Conservation (phyloP, 2,113 vertebrate genomes). For the Muntiacus muntjak region DNA sequence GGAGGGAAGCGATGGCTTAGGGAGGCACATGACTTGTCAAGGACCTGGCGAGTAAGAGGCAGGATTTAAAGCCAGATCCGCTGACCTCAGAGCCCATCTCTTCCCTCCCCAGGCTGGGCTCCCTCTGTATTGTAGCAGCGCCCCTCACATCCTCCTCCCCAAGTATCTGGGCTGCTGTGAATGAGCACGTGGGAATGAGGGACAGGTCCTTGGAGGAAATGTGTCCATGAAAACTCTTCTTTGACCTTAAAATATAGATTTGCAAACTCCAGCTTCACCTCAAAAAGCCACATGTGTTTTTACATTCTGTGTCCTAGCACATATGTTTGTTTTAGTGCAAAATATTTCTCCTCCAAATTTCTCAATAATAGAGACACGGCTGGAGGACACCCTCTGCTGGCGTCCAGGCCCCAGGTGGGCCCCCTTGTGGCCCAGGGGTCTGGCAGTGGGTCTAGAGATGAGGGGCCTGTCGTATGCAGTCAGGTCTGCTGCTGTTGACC, state of each 20-base stretch:
- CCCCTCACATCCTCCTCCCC: background rate
- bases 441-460: fast-evolving
- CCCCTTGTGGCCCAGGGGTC: background rate
- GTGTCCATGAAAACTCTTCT: background rate
- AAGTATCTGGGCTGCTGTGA: background rate
- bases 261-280: background rate
- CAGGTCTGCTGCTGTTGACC: background rate
- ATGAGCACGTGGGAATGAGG: background rate
- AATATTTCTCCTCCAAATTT: background rate
- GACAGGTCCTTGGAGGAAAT: background rate
- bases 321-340: background rate
- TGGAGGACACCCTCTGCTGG: background rate
- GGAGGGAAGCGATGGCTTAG: background rate
- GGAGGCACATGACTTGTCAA: background rate
- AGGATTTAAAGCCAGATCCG: background rate
- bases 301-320: background rate
- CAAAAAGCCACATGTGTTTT: background rate
- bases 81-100: background rate
- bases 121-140: background rate
- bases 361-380: background rate
- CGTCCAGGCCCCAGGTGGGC: background rate
- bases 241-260: background rate
- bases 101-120: no score
- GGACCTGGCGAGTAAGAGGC: background rate
- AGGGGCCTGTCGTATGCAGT: fast-evolving